A percentile compares a stretch with the other conserved stretches of the same genome.
Evolutionary conservation across 1,140 invertebrate species (phyloP).

Genomic region (Dendrolimus kikuchii): DNA sequence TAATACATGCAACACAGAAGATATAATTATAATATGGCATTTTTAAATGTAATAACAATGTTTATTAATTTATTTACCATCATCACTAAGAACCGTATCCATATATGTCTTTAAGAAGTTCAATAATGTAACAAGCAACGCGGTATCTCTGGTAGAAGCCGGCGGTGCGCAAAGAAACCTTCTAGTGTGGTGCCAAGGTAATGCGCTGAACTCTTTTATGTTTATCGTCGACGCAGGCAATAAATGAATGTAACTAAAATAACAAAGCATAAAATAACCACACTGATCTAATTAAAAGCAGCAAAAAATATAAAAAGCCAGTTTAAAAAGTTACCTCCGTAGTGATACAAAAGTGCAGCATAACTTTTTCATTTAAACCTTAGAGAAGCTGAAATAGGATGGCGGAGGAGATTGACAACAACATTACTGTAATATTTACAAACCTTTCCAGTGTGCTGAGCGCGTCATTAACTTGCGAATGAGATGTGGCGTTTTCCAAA

Average conservation of each 20-base stretch:
- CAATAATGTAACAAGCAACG: conserved; percentile 72
- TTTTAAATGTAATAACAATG: too few species aligned
- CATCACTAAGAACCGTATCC: conserved; percentile 33
- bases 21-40: too few species aligned
- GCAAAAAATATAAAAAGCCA: conserved; percentile 6
- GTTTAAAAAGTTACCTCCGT: too few species aligned
- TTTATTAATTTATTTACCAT: conserved; percentile 17
- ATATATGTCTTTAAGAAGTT: conserved; percentile 72
- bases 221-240: conserved; percentile 19
- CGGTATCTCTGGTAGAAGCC: conserved; percentile 73
- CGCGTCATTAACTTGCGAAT: conserved; percentile 69
- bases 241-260: conserved; percentile 36
- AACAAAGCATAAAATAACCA: conserved; percentile 6
- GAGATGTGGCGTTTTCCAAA: conserved; percentile 77
- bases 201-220: conserved; percentile 44
- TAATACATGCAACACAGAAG: too few species aligned
- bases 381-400: too few species aligned
- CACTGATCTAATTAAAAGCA: conserved; percentile 1
- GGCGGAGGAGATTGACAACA: too few species aligned
- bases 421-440: conserved; percentile 14
- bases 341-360: too few species aligned
- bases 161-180: conserved; percentile 75
- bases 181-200: conserved; percentile 75
- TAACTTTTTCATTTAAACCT: too few species aligned
- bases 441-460: conserved; percentile 74